Evolutionary conservation across 2,113 vertebrate species (phyloP), one percentile per base, ranked within the genome.

Genomic region (Perca schrenkii): DNA sequence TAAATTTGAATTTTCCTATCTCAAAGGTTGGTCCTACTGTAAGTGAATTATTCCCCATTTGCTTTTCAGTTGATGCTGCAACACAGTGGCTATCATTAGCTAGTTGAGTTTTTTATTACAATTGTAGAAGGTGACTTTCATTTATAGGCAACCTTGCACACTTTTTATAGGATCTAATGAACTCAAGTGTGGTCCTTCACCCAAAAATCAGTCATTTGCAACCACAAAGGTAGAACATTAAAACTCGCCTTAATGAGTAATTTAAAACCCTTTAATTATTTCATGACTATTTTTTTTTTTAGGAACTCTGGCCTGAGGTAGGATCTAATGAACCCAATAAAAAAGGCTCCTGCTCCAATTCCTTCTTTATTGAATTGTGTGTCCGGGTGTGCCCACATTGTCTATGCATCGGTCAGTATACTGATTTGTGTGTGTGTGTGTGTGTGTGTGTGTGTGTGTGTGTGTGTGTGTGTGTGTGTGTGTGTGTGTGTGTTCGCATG

Each of bases 301-400:
- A 73, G 63, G 82, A 43, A 61, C 36, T 40, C 28, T 68, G 14
- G 76, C 82, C 57, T 10, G 58, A 74, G 58, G 71, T 65, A 62
- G 28, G 50, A 65, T 71, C 58, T 85, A 82, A 81, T 83, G 17
- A 83, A 65, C 34, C 74, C 74, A 80, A 83, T 79, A 81, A 66
- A 86, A 43, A 77, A 61, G 19, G 21, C 67, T 83, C 57, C 54
- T 79, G 85, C 72, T 80, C 68, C 62, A 73, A 21, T 83, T 81
- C 57, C 50, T 31, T 47, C 62, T 54, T 46, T 54, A 77, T 76
- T 76, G 73, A 76, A 82, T 61, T 58, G 43, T 76, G 63, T 80
- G 56, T 64, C 71, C 17, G 50, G 77, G 74, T 71, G 67, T 15
- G 4, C 34, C 61, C 57, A 22, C 61, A 21, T 19, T 34, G 19